Percentiles rank a stretch among this genome's conserved stretches.
Evolutionary conservation across 2,113 vertebrate genomes (phyloP).

Genomic region (Henicopernis longicauda): DNA sequence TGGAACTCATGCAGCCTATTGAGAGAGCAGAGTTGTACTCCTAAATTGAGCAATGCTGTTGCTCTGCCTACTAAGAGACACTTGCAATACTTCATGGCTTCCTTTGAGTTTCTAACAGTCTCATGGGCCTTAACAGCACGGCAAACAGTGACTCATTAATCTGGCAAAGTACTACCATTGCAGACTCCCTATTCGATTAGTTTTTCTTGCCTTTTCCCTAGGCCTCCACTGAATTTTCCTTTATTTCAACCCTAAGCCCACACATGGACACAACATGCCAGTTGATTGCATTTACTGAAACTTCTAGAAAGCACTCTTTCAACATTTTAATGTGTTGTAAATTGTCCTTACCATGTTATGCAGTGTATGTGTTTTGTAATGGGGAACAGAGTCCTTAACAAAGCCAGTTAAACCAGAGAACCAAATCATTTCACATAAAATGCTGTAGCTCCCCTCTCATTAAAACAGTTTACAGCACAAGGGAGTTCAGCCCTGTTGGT

Average conservation of each 20-base stretch:
- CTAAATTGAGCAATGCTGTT: slow-evolving; percentile 20
- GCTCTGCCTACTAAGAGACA: not conserved
- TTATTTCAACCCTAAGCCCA: slow-evolving; percentile 12
- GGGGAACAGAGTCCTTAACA: not conserved
- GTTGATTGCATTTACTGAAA: not conserved
- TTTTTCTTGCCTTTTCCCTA: slow-evolving; percentile 17
- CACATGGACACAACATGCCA: fast-evolving
- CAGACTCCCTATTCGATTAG: slow-evolving; percentile 4
- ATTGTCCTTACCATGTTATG: not conserved
- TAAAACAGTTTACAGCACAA: not conserved
- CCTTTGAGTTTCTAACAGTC: not conserved
- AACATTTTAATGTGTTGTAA: not conserved
- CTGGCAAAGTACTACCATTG: slow-evolving; percentile 22
- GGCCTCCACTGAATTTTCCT: not conserved
- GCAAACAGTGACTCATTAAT: slow-evolving; percentile 59
- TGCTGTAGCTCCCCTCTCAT: not conserved
- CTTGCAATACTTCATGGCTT: slow-evolving; percentile 10
- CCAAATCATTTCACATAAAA: not conserved
- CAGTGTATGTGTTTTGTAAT: not conserved
- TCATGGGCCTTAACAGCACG: slow-evolving; percentile 20
- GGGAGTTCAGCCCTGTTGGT: not conserved
- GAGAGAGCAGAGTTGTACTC: not conserved
- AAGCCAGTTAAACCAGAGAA: not conserved
- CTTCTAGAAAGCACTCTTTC: not conserved
- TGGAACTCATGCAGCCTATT: not conserved